A percentile compares a stretch with the other conserved stretches of the same genome.
These are phyloP conservation scores for Tromatobia lineatoria DNA, from an alignment of 2,888 invertebrate genomes.

Conservation along the genomic window DNA sequence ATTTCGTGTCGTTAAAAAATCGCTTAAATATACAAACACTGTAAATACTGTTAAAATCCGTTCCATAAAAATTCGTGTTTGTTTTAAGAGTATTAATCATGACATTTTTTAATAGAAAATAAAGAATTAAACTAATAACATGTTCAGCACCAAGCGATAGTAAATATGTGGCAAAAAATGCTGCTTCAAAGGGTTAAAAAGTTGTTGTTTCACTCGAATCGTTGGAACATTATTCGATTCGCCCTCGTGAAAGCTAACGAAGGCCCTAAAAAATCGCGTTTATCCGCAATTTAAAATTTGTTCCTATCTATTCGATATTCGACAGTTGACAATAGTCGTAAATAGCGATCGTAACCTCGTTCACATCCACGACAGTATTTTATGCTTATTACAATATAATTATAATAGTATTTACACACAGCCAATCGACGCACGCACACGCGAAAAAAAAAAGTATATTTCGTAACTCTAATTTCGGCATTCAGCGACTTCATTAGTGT, in stretches of 20 bases:
- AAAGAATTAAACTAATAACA: not conserved
- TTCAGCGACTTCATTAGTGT: not conserved
- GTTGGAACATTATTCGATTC: constrained; percentile 27
- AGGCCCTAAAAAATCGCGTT: constrained; percentile 52
- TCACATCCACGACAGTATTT: not conserved
- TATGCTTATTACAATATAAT: constrained; percentile 22
- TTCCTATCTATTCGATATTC: constrained; percentile 68
- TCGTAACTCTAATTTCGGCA: not conserved
- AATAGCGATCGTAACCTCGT: constrained; percentile 21
- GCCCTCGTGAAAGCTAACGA: constrained; percentile 26
- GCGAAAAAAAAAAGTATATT: not conserved
- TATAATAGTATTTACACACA: constrained; percentile 46
- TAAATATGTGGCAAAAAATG: not conserved
- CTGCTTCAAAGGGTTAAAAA: constrained; percentile 17
- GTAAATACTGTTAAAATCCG: not conserved
- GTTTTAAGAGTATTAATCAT: not conserved
- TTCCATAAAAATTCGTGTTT: not conserved
- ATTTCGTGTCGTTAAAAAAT: not conserved
- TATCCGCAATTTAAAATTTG: constrained; percentile 61
- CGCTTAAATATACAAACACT: not conserved
- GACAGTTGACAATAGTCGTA: constrained; percentile 47
- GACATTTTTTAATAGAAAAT: not conserved
- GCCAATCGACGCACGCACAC: constrained; percentile 40
- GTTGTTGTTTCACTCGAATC: constrained; percentile 1
- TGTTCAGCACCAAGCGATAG: not conserved